Evolutionary conservation across 1,140 invertebrate genomes (phyloP).

Genomic region (Teleopsis dalmanni): DNA sequence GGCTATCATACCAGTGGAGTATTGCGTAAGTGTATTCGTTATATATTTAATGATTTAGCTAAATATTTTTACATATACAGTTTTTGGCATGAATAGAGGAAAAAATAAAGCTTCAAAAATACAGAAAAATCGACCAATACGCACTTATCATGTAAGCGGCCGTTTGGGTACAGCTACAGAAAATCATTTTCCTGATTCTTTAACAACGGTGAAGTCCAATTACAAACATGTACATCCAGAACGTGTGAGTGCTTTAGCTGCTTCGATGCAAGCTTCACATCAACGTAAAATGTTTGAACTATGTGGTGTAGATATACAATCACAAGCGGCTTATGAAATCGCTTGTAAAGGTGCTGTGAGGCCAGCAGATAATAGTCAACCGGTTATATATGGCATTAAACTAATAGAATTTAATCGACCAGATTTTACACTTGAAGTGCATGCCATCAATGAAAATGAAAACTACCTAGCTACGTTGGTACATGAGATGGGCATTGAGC

Average conservation of each 20-base stretch:
- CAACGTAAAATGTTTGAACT: constrained; percentile 73
- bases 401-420: constrained; percentile 74
- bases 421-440: constrained; percentile 83
- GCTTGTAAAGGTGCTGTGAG: constrained; percentile 70
- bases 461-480: constrained; percentile 66
- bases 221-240: constrained; percentile 59
- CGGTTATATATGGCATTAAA: constrained; percentile 81
- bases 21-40: constrained; percentile 49
- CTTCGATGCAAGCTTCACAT: constrained; percentile 71
- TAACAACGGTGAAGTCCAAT: constrained; percentile 62
- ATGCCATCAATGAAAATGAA: constrained; percentile 75
- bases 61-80: constrained; percentile 35
- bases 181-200: constrained; percentile 64
- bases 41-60: background rate
- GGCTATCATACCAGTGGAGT: constrained; percentile 62
- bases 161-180: constrained; percentile 71
- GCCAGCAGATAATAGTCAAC: constrained; percentile 58
- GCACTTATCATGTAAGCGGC: constrained; percentile 70
- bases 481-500: constrained; percentile 68
- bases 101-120: constrained; percentile 50
- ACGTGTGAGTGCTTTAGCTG: constrained; percentile 62
- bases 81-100: constrained; percentile 66
- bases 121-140: constrained; percentile 50
- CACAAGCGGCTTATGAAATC: constrained; percentile 82
- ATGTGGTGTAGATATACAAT: constrained; percentile 70